phyloP scores from a whole-genome alignment of 2,888 invertebrate genomes.

The Lagria hirta region DNA sequence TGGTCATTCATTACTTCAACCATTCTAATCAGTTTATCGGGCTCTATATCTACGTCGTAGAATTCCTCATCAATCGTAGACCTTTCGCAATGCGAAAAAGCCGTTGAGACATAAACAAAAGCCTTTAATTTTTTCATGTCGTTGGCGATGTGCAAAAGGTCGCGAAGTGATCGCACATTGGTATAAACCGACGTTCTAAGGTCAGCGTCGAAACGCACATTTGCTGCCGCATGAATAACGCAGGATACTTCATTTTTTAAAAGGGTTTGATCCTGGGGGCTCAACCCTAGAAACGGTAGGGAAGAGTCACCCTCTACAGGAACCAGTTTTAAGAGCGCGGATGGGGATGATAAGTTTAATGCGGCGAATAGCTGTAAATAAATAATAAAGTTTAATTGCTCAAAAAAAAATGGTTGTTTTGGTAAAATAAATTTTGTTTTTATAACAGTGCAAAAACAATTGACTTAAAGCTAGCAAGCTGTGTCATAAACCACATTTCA shows the following conservation, averaged over 20 bases:
- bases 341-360: too few species aligned
- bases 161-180: conserved; percentile 68
- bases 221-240: conserved; percentile 76
- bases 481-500: too few species aligned
- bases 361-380: too few species aligned
- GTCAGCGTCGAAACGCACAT: conserved; percentile 73
- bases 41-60: conserved; percentile 8
- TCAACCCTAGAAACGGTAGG: conserved; percentile 57
- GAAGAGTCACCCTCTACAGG: conserved; percentile 62
- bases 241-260: conserved; percentile 60
- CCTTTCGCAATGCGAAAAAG: conserved; percentile 12
- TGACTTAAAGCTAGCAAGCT: too few species aligned
- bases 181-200: conserved; percentile 67
- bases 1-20: conserved; percentile 7
- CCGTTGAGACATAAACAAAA: conserved; percentile 15
- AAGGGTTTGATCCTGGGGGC: conserved; percentile 49
- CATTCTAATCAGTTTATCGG: conserved; percentile 10
- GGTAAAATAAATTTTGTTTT: too few species aligned
- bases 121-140: conserved; percentile 65
- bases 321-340: too few species aligned
- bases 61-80: conserved; percentile 7
- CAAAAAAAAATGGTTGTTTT: too few species aligned
- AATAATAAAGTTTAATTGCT: too few species aligned
- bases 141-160: conserved; percentile 65
- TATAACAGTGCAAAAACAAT: too few species aligned